Evolutionary conservation across 2,888 invertebrate genomes (phyloP), one percentile per base, ranked within the genome.

Genomic region (Palloptera scutellata): DNA sequence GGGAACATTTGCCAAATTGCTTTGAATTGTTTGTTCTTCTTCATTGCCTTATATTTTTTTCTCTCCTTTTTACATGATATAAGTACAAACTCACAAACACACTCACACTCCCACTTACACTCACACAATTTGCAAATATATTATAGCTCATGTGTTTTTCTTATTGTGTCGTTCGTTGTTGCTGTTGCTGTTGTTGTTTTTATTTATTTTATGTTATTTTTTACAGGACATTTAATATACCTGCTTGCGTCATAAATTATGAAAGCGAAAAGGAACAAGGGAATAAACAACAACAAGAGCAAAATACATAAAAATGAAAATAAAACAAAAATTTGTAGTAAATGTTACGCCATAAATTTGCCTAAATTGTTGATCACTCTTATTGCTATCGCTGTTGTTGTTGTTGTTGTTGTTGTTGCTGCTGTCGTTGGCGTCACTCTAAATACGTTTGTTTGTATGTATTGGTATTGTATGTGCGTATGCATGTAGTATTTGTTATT

Each of bases 201-300:
- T 61, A 58, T 57, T 45, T n/a, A 17, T 58, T n/a, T 60, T 45
- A 52, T 53, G 59, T 20, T 71, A 54, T 71, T 68, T 53, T 65
- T 66, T 69, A 72, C 69, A 73, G 75, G 61, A 73, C 73, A 73
- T 74, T 75, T 74, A 75, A 74, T 73, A 70, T 74, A 74, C 74
- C 74, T 75, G 75, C 68, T 69, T 72, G 68, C 52, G 53, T 73
- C 72, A 72, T 74, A 75, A 75, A 75, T 75, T 73, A 74, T 70
- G 66, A 51, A 54, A 58, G 67, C 41, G 55, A 68, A 55, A 61
- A 61, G 45, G 40, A 30, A 30, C 30, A 30, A 30, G 6, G n/a
- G n/a, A n/a, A n/a, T n/a, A 30, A 30, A 30, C 2, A 30, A 30
- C 2, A 30, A 30, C 30, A 30, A 30, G 11, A 12, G 48, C 57